Base-by-base conservation (phyloP, 2,113 vertebrate species). In the Bombycilla garrulus region DNA sequence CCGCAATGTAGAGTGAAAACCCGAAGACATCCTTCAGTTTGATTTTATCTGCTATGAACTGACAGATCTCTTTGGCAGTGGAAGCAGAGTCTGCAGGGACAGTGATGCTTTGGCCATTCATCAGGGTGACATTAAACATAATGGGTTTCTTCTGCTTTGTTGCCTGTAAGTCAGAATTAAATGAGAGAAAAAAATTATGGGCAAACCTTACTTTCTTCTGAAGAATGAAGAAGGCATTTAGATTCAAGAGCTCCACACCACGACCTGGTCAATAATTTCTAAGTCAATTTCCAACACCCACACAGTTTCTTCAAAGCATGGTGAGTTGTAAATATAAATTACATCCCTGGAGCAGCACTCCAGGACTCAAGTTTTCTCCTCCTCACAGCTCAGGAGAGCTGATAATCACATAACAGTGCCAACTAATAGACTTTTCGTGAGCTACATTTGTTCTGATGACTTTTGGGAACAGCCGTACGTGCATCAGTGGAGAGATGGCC, bases 101-200 rank as follows among this genome's bases (percentile, higher is more conserved):
- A 18, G 98, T 98, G 74, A 99, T 94, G 80, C 96, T 98, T 88
- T 97, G 97, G 22, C 99, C 98, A 1, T 98, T 98, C 97, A 98
- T 98, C 95, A 99, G 83, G 18, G 94, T 98, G 93, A 99, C 98
- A 11, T 98, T 97, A 77, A 99, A 97, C 1, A 97, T 93, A 66
- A 99, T 98, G 40, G 97, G 98, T 95, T 98, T 99, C 96, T 99
- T 99, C 33, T 98, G 98, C 95, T 99, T 99, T 87, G 99, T 99
- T 25, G 99, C 99, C 99, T 99, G 88, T 62, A 66, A 91, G 24
- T 79, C 44, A 95, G 57, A 82, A 20, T 74, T 57, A 88, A 96
- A 88, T 6, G 35, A 94, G 76, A 92, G 89, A 18, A 53, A 56
- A 23, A 79, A 65, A 50, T 89, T n/a, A 72, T 44, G 26, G 29